Conservation (phyloP, 2,113 vertebrate species). For the Tetrao urogallus region DNA sequence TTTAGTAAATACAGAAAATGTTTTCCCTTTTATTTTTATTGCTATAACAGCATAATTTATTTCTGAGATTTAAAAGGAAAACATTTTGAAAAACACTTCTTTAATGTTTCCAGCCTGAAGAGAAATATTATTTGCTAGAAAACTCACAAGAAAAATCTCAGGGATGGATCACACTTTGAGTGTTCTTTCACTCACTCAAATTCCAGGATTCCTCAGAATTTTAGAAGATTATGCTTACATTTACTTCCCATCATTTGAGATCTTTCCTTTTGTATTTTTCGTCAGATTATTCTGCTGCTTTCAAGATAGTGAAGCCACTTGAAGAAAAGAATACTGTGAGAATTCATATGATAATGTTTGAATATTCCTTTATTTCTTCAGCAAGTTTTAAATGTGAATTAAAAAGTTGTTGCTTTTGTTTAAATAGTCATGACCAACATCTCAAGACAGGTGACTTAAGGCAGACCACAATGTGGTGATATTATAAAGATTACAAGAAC, state of each 20-base stretch:
- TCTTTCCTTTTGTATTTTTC: not conserved
- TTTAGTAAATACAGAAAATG: not conserved
- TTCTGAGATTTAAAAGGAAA: not conserved
- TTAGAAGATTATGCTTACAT: not conserved
- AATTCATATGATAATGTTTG: not conserved
- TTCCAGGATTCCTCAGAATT: not conserved
- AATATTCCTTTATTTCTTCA: not conserved
- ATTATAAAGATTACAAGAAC: not conserved
- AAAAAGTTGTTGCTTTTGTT: not conserved
- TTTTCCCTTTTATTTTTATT: not conserved
- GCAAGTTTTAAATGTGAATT: not conserved
- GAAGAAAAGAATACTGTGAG: not conserved
- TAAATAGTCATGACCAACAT: not conserved
- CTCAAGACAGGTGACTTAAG: rapidly evolving
- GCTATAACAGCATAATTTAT: not conserved
- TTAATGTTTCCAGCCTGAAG: not conserved
- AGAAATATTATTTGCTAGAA: not conserved
- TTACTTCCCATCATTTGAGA: not conserved
- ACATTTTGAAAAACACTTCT: rapidly evolving
- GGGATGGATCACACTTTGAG: not conserved
- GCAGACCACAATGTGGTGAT: not conserved
- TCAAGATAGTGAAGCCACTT: not conserved
- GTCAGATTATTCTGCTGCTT: not conserved
- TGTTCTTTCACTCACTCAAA: not conserved
- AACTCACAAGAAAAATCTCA: not conserved